These are phyloP conservation scores for Aurelia sp. DNA, from an alignment of 30 jellyfish, hydroid and myxozoan species.

Conservation along the genomic window DNA sequence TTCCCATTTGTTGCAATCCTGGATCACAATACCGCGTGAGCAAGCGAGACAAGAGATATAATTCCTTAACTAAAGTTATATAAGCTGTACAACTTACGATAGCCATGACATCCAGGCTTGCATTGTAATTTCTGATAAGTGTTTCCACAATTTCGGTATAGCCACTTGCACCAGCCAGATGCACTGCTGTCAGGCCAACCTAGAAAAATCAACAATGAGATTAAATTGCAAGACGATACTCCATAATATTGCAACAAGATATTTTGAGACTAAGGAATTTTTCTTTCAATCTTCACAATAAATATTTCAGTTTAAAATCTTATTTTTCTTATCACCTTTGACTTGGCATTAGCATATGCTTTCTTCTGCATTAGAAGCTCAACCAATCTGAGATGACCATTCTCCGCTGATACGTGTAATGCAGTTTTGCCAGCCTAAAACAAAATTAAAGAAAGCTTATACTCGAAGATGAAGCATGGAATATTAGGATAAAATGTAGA, in stretches of 20 bases:
- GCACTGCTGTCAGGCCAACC: slow-evolving; percentile 91
- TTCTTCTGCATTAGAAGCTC: slow-evolving; percentile 82
- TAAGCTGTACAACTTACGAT: slow-evolving; percentile 65
- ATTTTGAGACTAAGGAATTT: too few species aligned
- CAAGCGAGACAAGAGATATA: too few species aligned
- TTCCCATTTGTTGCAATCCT: neutral
- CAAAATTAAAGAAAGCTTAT: neutral
- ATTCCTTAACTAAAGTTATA: too few species aligned
- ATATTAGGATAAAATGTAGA: too few species aligned
- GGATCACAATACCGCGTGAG: too few species aligned
- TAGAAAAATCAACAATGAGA: neutral
- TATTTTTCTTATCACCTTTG: slow-evolving; percentile 64
- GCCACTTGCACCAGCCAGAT: slow-evolving; percentile 90
- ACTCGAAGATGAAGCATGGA: too few species aligned
- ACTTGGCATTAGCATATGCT: slow-evolving; percentile 90
- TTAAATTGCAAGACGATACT: neutral
- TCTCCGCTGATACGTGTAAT: slow-evolving; percentile 84
- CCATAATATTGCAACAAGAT: too few species aligned
- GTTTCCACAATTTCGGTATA: slow-evolving; percentile 73
- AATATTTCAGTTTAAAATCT: too few species aligned
- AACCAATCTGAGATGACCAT: slow-evolving; percentile 75
- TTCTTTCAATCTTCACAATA: too few species aligned
- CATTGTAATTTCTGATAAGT: slow-evolving; percentile 76
- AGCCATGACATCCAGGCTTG: slow-evolving; percentile 75
- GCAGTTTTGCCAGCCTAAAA: slow-evolving; percentile 90